Conservation (phyloP, 2,113 vertebrate genomes). For the Nymphicus hollandicus region DNA sequence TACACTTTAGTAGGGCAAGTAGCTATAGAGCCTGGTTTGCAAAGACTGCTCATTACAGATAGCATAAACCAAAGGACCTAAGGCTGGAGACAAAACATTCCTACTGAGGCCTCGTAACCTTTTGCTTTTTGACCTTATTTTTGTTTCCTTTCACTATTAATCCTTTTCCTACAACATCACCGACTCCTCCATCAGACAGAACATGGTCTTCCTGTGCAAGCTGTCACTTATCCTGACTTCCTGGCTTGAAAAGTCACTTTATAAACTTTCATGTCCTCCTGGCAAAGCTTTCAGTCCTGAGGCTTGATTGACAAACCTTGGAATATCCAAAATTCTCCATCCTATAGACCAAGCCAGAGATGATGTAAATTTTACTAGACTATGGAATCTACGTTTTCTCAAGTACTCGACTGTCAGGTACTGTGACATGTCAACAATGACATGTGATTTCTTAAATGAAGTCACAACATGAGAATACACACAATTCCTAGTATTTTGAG, state of each 20-base stretch:
- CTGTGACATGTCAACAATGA: not conserved
- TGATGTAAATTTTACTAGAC: not conserved
- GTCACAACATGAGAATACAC: not conserved
- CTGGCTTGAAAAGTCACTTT: not conserved
- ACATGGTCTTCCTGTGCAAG: not conserved
- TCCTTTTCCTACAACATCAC: not conserved
- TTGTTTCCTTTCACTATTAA: not conserved
- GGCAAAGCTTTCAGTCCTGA: not conserved
- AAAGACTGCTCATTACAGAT: not conserved
- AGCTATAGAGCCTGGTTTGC: not conserved
- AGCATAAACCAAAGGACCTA: not conserved
- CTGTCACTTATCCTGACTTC: not conserved
- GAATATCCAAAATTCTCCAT: not conserved
- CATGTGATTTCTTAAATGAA: not conserved
- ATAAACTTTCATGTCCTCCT: not conserved
- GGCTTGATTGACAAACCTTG: not conserved
- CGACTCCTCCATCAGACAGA: not conserved
- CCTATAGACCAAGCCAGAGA: not conserved
- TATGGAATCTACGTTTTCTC: rapidly evolving
- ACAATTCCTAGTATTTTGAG: not conserved
- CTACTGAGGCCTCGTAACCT: not conserved
- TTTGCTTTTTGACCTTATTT: not conserved
- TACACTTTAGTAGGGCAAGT: not conserved
- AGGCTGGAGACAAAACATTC: not conserved
- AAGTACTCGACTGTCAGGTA: not conserved